A percentile compares a stretch with the other conserved stretches of the same genome.
Conservation (phyloP, 37 sponge, comb jelly and placozoan genomes). For the Axinella damicornis region DNA sequence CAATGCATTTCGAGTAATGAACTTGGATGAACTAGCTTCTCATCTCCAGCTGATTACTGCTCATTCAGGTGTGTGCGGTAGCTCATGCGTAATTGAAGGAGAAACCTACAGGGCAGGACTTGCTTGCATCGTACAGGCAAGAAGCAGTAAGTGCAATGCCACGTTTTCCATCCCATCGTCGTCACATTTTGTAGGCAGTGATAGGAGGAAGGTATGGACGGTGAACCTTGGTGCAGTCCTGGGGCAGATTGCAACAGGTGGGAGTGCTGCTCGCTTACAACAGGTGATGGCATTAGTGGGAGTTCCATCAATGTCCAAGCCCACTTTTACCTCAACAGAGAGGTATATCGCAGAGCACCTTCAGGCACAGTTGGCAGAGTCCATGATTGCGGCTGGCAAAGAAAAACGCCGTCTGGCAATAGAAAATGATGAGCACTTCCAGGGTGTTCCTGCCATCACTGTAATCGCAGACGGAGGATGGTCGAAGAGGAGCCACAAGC, state of each 20-base stretch:
- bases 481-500: conserved; percentile 22
- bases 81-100: neutral
- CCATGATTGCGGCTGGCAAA: conserved; percentile 11
- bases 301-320: too few relatives aligned
- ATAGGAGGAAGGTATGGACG: neutral
- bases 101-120: neutral
- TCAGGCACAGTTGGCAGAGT: too few relatives aligned
- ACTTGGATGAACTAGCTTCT: neutral
- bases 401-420: neutral
- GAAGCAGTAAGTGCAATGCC: too few relatives aligned
- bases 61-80: neutral
- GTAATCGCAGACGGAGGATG: conserved; percentile 12
- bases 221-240: too few relatives aligned
- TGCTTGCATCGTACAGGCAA: neutral
- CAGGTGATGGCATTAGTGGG: too few relatives aligned
- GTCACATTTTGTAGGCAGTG: too few relatives aligned
- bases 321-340: too few relatives aligned
- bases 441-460: conserved; percentile 10
- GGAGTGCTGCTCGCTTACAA: too few relatives aligned
- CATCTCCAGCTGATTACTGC: neutral
- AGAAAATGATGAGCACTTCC: neutral
- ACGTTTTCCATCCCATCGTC: neutral
- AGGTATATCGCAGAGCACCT: too few relatives aligned
- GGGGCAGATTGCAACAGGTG: too few relatives aligned
- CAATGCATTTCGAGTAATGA: too few relatives aligned